These are phyloP conservation scores for Myotis brandtii DNA, from an alignment of 2,113 vertebrate genomes.

Conservation along the genomic window DNA sequence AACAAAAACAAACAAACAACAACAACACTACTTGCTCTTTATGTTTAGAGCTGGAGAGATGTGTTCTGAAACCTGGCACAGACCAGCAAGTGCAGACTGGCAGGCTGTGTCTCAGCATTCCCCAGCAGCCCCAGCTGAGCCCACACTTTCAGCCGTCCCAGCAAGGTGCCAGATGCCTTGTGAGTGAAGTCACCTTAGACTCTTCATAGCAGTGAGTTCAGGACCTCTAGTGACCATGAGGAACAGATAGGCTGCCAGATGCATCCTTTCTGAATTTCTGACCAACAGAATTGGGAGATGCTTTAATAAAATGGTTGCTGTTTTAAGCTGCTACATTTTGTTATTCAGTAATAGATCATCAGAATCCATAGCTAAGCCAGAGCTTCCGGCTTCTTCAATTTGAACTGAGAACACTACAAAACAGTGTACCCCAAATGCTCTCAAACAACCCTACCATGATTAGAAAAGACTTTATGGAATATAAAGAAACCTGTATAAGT, in stretches of 20 bases:
- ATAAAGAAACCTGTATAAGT: not conserved
- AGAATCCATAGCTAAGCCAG: not conserved
- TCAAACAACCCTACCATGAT: not conserved
- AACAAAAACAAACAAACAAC: no score
- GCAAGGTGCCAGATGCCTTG: not conserved
- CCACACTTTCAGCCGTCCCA: not conserved
- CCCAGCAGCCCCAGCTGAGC: not conserved
- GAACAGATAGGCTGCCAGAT: not conserved
- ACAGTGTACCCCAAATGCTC: not conserved
- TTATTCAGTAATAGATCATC: not conserved
- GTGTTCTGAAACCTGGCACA: not conserved
- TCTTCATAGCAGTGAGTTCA: not conserved
- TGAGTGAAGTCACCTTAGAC: not conserved
- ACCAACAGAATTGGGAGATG: not conserved
- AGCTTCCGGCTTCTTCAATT: conserved; percentile 34
- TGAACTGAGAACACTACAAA: conserved; percentile 25
- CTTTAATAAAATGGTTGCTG: not conserved
- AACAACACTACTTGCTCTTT: no score
- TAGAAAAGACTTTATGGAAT: not conserved
- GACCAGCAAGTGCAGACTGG: not conserved
- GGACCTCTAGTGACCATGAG: not conserved
- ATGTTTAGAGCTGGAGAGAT: not conserved
- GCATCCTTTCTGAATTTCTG: not conserved
- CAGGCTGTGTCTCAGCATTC: not conserved
- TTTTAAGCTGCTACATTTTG: conserved; percentile 27